Evolutionary conservation across 2,797 vertebrate genomes (phyloP).

Genomic region (Mastacembelus armatus): DNA sequence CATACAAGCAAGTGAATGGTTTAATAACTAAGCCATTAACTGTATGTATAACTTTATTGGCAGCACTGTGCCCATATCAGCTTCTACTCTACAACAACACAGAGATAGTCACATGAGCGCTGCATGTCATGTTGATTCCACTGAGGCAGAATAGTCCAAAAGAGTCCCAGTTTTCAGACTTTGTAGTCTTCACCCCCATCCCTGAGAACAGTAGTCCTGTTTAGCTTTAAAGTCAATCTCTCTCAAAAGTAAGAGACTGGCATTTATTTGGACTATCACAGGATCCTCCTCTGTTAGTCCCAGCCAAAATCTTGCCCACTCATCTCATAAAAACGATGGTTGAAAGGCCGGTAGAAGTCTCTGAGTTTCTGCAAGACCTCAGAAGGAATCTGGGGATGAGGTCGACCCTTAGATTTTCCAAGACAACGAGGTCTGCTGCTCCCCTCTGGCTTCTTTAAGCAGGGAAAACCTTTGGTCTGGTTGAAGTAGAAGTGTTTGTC

Average conservation of each 20-base stretch:
- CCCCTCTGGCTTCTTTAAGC: slow-evolving; percentile 93
- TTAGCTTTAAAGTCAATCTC: slow-evolving; percentile 24
- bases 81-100: slow-evolving; percentile 16
- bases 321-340: slow-evolving; percentile 95
- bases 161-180: slow-evolving; percentile 23
- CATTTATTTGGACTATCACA: slow-evolving; percentile 11
- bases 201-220: slow-evolving; percentile 65
- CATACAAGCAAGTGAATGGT: slow-evolving; percentile 28
- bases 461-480: slow-evolving; percentile 96
- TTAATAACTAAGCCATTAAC: slow-evolving; percentile 41
- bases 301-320: slow-evolving; percentile 94
- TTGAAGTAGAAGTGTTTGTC: slow-evolving; percentile 97
- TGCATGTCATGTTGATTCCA: slow-evolving; percentile 50
- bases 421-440: slow-evolving; percentile 90
- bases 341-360: slow-evolving; percentile 94
- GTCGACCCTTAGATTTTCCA: slow-evolving; percentile 93
- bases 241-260: background rate
- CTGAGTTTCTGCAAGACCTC: slow-evolving; percentile 88
- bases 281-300: slow-evolving; percentile 81
- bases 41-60: slow-evolving; percentile 41
- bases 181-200: slow-evolving; percentile 29
- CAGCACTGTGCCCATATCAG: slow-evolving; percentile 39
- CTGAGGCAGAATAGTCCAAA: slow-evolving; percentile 25
- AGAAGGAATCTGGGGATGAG: slow-evolving; percentile 88
- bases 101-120: slow-evolving; percentile 37